Evolutionary conservation across 2,888 invertebrate genomes (phyloP), one percentile per base, ranked within the genome.

Genomic region (Papilio elwesi): DNA sequence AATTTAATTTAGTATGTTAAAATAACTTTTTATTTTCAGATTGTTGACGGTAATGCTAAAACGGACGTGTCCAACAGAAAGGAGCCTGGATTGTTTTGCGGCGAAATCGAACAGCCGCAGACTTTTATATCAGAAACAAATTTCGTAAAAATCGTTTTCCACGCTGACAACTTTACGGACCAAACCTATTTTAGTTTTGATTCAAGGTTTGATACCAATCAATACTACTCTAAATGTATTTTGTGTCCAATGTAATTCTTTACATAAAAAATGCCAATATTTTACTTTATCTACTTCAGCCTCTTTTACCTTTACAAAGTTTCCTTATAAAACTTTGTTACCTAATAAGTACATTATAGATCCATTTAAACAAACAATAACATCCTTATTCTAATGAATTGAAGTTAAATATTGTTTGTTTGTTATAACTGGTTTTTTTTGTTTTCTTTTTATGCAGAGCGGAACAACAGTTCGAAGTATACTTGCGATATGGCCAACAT

Each of bases 91-190:
- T 96, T 97, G 83, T 98, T 98, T 90, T 98, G 98, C 85, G 98
- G 98, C 0, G 98, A 98, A 89, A 98, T 97, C 67, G 98, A 98
- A 84, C 98, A 98, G 82, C 97, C 98, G 0, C 98, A 98, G 91
- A 98, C 98, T 47, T 98, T 98, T 94, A 98, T 98, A 90, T 98
- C 98, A 69, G 98, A 98, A 92, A 98, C 98, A 70, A 97, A 97
- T 87, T 97, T 98, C 91, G 98, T 98, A 73, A 97, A 97, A 89
- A 96, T 98, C 76, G 95, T 98, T 78, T 98, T 98, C 92, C 97
- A 98, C 87, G 97, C 97, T 55, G 98, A 98, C 89, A 98, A 98
- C 93, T 98, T 98, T 92, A 98, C 98, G 64, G 98, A 98, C 88
- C 98, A 98, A 92, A 97, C 97, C 3, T 97, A 97, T 92, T 97